These are phyloP conservation scores for Chesias legatella DNA, from an alignment of 2,888 invertebrate genomes.

Conservation along the genomic window DNA sequence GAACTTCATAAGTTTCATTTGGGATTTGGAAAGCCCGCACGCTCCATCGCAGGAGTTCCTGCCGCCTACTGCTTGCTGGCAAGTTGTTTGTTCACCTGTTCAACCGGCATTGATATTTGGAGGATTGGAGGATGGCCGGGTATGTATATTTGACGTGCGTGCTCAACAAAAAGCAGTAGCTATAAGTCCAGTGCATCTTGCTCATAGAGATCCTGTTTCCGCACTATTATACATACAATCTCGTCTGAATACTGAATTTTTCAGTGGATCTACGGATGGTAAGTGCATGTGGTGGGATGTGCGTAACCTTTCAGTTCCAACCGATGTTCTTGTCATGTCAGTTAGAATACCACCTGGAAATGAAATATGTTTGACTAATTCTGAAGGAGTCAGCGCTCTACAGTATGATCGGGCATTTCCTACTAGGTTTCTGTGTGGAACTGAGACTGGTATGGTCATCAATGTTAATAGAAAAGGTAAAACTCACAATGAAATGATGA, in stretches of 20 bases:
- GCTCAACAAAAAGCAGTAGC: conserved; percentile 86
- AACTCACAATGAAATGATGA: conserved; percentile 80
- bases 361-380: conserved; percentile 59
- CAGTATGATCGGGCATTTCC: conserved; percentile 85
- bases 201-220: conserved; percentile 74
- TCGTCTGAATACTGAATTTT: conserved; percentile 80
- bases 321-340: conserved; percentile 81
- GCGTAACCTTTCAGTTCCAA: conserved; percentile 78
- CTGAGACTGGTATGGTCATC: conserved; percentile 62
- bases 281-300: conserved; percentile 84
- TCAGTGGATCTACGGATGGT: conserved; percentile 82
- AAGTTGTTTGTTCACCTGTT: conserved; percentile 43
- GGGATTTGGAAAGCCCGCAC: conserved; percentile 77
- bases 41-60: conserved; percentile 32
- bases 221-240: conserved; percentile 78
- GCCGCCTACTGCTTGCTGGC: conserved; percentile 50
- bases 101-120: conserved; percentile 41
- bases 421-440: conserved; percentile 69
- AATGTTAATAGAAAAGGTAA: conserved; percentile 85
- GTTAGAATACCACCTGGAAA: conserved; percentile 70
- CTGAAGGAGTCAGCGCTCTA: conserved; percentile 81
- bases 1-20: conserved; percentile 81
- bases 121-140: conserved; percentile 52
- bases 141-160: conserved; percentile 85
- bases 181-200: conserved; percentile 70